Evolutionary conservation across 2,113 vertebrate species (phyloP), one percentile per base, ranked within the genome.

Genomic region (Conger conger): DNA sequence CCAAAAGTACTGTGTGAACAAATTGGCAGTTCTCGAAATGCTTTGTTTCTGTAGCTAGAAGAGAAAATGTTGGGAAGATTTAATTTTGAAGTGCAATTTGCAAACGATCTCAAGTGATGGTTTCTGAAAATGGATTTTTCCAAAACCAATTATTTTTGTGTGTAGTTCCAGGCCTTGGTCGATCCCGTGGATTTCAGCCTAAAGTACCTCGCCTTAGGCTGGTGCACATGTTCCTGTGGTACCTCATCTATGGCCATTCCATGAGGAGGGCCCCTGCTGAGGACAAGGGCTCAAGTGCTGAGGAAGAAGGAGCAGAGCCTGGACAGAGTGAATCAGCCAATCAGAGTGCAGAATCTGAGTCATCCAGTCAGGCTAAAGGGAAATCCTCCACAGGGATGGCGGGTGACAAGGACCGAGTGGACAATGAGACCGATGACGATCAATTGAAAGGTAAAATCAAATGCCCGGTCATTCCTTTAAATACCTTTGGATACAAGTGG

Each of bases 131-230:
- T 17, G n/a, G n/a, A n/a, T n/a, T n/a, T n/a, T n/a, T n/a, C n/a
- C n/a, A n/a, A n/a, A n/a, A n/a, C n/a, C n/a, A n/a, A n/a, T n/a
- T n/a, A n/a, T 27, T 84, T 45, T 86, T 80, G 35, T 4, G 86
- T 23, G 0, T 86, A 99, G 98, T 99, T 86, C 95, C 95, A 30
- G 98, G 98, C 78, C 92, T 98, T 15, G 97, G 97, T 1, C 97
- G 96, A 54, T 93, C 94, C 0, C 90, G 96, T 5, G 98, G 98
- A 16, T 99, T 97, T 89, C 96, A 98, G 89, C 97, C 98, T 37
- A 99, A 99, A 94, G 99, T 99, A 97, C 96, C 95, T 53, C 97
- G 98, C 60, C 92, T 99, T 79, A 95, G 94, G 50, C 85, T 94
- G 27, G 90, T 97, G 4, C 97, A 99, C 87, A 91, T 88, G 80